Percentiles rank a stretch among this genome's conserved stretches.
Evolutionary conservation across 2,113 vertebrate genomes (phyloP).

Genomic region (Delphinapterus leucas): DNA sequence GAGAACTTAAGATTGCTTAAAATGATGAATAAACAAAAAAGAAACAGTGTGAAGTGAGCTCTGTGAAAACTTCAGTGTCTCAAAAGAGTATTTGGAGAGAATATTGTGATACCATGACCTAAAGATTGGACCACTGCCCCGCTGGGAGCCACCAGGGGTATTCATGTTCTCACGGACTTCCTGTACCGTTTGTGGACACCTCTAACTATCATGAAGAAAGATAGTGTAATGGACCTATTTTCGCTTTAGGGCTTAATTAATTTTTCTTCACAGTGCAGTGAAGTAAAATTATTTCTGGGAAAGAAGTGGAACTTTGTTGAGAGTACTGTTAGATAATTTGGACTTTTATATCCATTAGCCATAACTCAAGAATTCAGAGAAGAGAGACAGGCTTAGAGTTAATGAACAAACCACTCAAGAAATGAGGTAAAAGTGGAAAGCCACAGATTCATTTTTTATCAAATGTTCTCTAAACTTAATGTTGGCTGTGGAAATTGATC

Average conservation of each 20-base stretch:
- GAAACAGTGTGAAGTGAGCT: background rate
- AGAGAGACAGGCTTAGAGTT: constrained; percentile 8
- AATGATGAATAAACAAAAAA: background rate
- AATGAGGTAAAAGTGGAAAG: background rate
- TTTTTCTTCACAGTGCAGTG: constrained; percentile 12
- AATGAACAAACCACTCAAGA: constrained; percentile 11
- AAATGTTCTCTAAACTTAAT: background rate
- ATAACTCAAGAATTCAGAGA: constrained; percentile 14
- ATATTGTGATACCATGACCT: background rate
- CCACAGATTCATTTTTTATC: background rate
- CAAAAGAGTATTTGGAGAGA: background rate
- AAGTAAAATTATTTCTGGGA: constrained; percentile 23
- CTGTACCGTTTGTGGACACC: background rate
- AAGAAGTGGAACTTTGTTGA: background rate
- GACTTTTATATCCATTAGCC: constrained; percentile 29
- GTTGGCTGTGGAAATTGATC: background rate
- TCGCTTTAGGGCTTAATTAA: constrained; percentile 14
- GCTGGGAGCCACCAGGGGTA: background rate
- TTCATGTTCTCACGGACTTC: background rate
- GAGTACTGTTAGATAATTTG: background rate
- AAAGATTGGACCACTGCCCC: background rate
- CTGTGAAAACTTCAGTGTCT: background rate
- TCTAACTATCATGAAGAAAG: background rate
- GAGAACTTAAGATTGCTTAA: background rate
- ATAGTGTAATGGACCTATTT: background rate